Evolutionary conservation across 2,888 invertebrate genomes (phyloP).

Genomic region (Macrosiphum euphorbiae): DNA sequence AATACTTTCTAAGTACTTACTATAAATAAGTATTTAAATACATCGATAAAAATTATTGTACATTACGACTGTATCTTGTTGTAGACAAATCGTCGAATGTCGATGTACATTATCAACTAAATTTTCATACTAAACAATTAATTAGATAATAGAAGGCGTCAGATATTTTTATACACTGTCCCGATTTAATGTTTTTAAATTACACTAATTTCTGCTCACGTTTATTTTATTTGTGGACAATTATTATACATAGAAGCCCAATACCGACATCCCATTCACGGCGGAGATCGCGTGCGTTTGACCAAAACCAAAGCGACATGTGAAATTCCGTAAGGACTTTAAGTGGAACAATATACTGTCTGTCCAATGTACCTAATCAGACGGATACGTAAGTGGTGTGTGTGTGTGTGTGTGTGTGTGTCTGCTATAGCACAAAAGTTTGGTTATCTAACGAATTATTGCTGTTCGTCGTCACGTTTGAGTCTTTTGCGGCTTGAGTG

Average conservation of each 20-base stretch:
- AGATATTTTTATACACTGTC: neutral
- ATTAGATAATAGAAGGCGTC: neutral
- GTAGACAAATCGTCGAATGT: neutral
- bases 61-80: neutral
- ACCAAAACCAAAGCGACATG: neutral
- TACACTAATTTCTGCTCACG: neutral
- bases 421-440: neutral
- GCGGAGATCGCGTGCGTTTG: neutral
- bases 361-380: neutral
- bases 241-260: neutral
- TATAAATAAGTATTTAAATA: neutral
- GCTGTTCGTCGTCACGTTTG: slow-evolving; percentile 4
- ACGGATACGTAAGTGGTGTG: neutral
- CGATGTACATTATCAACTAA: neutral
- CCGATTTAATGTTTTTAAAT: neutral
- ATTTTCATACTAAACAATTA: neutral
- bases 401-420: neutral
- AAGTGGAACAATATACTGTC: neutral
- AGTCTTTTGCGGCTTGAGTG: neutral
- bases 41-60: neutral
- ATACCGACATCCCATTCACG: neutral
- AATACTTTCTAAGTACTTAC: neutral
- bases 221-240: neutral
- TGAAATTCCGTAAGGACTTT: neutral
- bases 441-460: neutral